Conservation (phyloP, 2,888 invertebrate genomes). For the Drosophila setosimentum region DNA sequence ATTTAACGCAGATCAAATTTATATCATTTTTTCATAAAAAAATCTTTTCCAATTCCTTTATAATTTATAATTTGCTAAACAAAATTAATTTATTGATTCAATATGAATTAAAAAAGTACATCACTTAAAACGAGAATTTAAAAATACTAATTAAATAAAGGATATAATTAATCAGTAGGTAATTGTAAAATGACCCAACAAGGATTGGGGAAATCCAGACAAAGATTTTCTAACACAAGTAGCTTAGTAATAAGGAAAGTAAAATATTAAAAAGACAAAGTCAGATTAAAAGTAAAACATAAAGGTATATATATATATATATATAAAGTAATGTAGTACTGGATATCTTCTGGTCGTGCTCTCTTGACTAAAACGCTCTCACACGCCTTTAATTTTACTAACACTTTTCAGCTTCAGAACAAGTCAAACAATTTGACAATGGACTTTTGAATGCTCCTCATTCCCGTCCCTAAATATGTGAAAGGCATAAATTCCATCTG, state of each 20-base stretch:
- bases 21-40: not conserved
- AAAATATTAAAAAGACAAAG: not conserved
- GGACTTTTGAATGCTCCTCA: not conserved
- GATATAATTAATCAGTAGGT: not conserved
- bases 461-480: not conserved
- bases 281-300: not conserved
- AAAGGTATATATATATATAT: not conserved
- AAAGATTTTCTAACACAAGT: not conserved
- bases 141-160: not conserved
- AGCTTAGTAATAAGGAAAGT: not conserved
- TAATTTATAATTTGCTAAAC: no score
- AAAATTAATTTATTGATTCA: no score
- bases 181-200: not conserved
- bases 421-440: conserved; percentile 13
- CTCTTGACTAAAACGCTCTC: not conserved
- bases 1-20: not conserved
- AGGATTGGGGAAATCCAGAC: not conserved
- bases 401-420: not conserved
- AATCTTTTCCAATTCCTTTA: no score
- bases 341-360: not conserved
- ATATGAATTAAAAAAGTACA: no score
- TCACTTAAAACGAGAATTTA: no score
- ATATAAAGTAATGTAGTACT: rapidly evolving
- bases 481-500: conserved; percentile 14
- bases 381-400: not conserved